A percentile compares a stretch with the other conserved stretches of the same genome.
Evolutionary conservation across 2,113 vertebrate genomes (phyloP).

Genomic region (Triplophysa rosa): DNA sequence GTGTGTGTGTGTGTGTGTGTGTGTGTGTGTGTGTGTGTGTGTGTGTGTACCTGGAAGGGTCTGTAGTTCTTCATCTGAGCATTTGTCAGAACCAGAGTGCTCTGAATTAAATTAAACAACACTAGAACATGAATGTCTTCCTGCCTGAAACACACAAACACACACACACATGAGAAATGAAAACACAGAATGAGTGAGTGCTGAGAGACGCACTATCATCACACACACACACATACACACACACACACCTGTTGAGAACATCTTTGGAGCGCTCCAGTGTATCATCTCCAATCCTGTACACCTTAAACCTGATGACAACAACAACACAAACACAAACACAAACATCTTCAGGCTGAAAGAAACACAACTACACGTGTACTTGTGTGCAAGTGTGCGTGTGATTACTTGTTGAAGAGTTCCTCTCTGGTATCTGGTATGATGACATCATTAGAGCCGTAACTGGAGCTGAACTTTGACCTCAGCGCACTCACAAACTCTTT

Average conservation of each 20-base stretch:
- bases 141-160: conserved; percentile 13
- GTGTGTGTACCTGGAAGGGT: conserved; percentile 17
- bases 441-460: conserved; percentile 66
- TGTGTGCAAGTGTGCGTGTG: conserved; percentile 7
- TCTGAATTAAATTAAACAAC: conserved; percentile 30
- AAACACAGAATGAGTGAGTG: too few relatives aligned
- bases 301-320: conserved; percentile 20
- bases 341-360: not conserved
- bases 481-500: conserved; percentile 85
- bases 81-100: conserved; percentile 32
- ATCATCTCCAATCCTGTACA: conserved; percentile 1
- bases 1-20: too few relatives aligned
- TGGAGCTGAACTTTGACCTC: conserved; percentile 86
- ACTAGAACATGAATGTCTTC: conserved; percentile 17
- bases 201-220: not conserved
- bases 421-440: conserved; percentile 84
- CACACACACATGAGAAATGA: not conserved
- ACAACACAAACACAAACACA: conserved; percentile 24
- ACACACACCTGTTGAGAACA: not conserved
- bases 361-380: not conserved
- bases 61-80: conserved; percentile 37
- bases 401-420: conserved; percentile 85
- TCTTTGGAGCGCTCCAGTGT: not conserved
- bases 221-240: not conserved
- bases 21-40: too few relatives aligned